phyloP scores from a whole-genome alignment of 2,797 vertebrate species.

The Sternarchorhynchus goeldii region DNA sequence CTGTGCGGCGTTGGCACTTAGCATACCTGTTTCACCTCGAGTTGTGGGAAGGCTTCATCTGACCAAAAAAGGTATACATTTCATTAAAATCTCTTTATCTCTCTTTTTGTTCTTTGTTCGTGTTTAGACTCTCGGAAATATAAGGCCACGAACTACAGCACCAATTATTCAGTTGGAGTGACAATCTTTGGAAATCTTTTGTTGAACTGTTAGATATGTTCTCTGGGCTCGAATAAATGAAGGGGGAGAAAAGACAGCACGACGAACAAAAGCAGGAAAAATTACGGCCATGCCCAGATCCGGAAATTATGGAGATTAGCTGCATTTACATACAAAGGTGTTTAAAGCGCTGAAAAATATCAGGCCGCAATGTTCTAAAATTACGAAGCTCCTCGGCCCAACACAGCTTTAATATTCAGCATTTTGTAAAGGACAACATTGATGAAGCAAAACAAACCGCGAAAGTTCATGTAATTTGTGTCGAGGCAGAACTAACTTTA shows the following conservation, averaged over 20 bases:
- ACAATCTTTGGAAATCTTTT: constrained; percentile 29
- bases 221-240: not conserved
- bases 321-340: constrained; percentile 46
- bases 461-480: not conserved
- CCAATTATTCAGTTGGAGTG: constrained; percentile 5
- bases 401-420: constrained; percentile 21
- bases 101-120: not conserved
- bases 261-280: not conserved
- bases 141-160: constrained; percentile 3
- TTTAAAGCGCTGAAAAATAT: constrained; percentile 37
- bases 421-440: constrained; percentile 2
- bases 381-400: constrained; percentile 5
- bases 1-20: not conserved
- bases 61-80: not conserved
- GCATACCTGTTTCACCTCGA: not conserved
- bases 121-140: constrained; percentile 7
- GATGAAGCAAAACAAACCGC: not conserved
- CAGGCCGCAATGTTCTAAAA: constrained; percentile 28
- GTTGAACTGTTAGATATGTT: constrained; percentile 5
- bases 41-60: not conserved
- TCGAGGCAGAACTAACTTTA: not conserved
- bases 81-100: constrained; percentile 1
- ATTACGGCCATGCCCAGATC: not conserved
- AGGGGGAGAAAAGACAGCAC: not conserved
- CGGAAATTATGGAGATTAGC: constrained; percentile 48